Evolutionary conservation across 1,140 invertebrate genomes (phyloP).

Genomic region (Cepaea nemoralis): DNA sequence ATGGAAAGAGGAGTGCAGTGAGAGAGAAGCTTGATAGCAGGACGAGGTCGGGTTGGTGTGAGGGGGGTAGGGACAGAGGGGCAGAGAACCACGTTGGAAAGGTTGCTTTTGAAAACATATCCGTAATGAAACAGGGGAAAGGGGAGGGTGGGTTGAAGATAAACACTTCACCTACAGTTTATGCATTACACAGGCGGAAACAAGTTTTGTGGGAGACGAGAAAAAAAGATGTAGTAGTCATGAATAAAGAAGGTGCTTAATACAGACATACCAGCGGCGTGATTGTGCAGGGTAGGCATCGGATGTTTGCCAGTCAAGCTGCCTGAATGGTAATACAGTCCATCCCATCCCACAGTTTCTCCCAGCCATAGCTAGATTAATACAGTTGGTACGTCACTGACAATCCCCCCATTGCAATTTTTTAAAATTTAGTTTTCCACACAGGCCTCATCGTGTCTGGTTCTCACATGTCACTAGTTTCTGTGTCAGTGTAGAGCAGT

Average conservation of each 20-base stretch:
- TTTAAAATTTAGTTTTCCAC: background rate
- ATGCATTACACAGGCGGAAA: background rate
- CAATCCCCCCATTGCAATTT: background rate
- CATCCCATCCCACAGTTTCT: background rate
- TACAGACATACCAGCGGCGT: background rate
- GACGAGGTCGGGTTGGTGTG: no score
- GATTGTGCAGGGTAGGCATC: slow-evolving; percentile 1
- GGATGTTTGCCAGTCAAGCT: background rate
- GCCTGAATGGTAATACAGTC: background rate
- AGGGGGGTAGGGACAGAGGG: no score
- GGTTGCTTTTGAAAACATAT: background rate
- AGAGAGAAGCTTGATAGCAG: background rate
- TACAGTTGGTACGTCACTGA: slow-evolving; percentile 6
- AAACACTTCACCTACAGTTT: background rate
- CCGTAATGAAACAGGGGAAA: background rate
- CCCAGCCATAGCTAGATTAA: slow-evolving; percentile 5
- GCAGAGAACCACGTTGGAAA: background rate
- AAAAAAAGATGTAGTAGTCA: background rate
- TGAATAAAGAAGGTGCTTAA: slow-evolving; percentile 13
- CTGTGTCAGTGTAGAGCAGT: background rate
- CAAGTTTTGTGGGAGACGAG: background rate
- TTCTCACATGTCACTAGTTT: background rate
- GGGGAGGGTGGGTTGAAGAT: no score
- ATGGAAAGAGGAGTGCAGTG: background rate
- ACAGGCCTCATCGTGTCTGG: background rate